Evolutionary conservation across 2,888 invertebrate species (phyloP), one percentile per base, ranked within the genome.

Genomic region (Papilio demoleus): DNA sequence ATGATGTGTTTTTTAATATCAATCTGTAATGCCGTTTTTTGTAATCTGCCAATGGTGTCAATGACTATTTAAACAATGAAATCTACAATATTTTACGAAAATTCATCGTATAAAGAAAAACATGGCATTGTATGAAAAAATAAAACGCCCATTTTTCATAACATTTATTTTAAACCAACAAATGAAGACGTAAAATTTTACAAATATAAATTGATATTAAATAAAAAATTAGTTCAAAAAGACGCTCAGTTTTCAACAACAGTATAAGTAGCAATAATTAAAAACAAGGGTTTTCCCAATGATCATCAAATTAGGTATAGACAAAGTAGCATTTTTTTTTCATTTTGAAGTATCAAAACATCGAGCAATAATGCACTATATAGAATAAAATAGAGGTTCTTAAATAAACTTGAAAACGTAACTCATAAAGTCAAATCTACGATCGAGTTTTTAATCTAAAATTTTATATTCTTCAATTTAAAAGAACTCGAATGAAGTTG

Each of bases 401-500:
- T 38, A 38, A 17, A 22, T 14, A 47, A 34, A 27, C 31, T 50
- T 34, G 53, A 64, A 64, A 70, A 68, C 53, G 27, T 53, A 27
- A 53, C 27, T 53, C 62, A 67, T 60, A 61, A 24, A 65, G 58
- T 63, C 5, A 36, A 53, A 53, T 53, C 27, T 27, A 27, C 14
- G 53, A 53, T 53, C 8, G 12, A 6, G 24, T 53, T 53, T 50
- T 50, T 53, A 53, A 53, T 27, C 53, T 27, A 27, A 53, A 53
- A n/a, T n/a, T n/a, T n/a, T 8, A 53, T 53, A n/a, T 27, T 27
- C 14, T 53, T 24, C 14, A 6, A 53, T 53, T 53, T 27, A 53
- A 2, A 53, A 27, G 50, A 53, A 53, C 53, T 53, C n/a, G 27
- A 53, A 53, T 53, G 27, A 53, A 53, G 53, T 53, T 53, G 27